Conservation (phyloP, 2,888 invertebrate genomes). For the Automeris io region DNA sequence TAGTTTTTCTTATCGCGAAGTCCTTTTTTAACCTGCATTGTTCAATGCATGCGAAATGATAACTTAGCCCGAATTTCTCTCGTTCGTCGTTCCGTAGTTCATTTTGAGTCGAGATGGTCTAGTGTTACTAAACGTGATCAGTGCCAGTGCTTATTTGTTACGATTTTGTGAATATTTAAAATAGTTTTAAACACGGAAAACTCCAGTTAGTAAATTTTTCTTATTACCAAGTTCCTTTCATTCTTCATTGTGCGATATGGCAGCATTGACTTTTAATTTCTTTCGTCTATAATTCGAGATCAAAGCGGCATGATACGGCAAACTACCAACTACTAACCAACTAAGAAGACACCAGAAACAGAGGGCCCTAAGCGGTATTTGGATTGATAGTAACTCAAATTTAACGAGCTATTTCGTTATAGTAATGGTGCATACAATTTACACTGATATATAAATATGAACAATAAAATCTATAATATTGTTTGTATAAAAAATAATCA, state of each 20-base stretch:
- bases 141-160: conserved; percentile 46
- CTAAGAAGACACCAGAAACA: too few species aligned
- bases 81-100: conserved; percentile 20
- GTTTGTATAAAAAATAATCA: too few species aligned
- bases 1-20: conserved; percentile 54
- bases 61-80: conserved; percentile 47
- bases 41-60: conserved; percentile 43
- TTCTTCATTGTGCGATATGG: conserved; percentile 50
- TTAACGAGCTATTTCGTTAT: too few species aligned
- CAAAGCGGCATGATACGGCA: too few species aligned
- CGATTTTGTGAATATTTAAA: conserved; percentile 53
- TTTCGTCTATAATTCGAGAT: too few species aligned
- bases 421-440: too few species aligned
- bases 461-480: too few species aligned
- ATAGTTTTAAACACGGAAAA: conserved; percentile 49
- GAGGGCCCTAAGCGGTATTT: too few species aligned
- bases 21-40: conserved; percentile 36
- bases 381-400: too few species aligned
- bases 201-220: conserved; percentile 45
- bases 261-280: conserved; percentile 57
- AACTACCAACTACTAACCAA: too few species aligned
- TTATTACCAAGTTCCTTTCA: too few species aligned
- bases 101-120: conserved; percentile 22
- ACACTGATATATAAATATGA: too few species aligned
- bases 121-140: conserved; percentile 34